phyloP scores from a whole-genome alignment of 2,113 vertebrate genomes.

The Chloroceryle aenea region DNA sequence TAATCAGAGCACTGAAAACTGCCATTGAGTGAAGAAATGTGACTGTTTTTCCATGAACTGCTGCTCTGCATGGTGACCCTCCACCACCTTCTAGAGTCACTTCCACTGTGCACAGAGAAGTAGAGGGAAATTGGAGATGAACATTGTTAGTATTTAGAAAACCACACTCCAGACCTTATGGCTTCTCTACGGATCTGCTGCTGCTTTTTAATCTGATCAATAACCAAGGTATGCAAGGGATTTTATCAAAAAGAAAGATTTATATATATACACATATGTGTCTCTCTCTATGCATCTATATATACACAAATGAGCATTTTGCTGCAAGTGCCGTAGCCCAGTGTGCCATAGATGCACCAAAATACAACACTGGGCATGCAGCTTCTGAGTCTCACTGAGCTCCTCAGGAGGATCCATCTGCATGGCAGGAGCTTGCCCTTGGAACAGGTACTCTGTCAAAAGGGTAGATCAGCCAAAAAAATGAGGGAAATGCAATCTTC shows the following conservation, averaged over 20 bases:
- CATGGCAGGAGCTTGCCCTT: background rate
- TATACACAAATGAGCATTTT: background rate
- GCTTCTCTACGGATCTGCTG: background rate
- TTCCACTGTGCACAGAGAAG: background rate
- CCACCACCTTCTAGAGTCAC: background rate
- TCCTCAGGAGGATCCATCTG: background rate
- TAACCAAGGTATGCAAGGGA: background rate
- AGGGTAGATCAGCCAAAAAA: background rate
- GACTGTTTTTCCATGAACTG: background rate
- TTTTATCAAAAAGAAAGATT: background rate
- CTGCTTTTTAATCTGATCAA: background rate
- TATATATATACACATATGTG: background rate
- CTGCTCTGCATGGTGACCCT: background rate
- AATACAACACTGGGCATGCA: background rate
- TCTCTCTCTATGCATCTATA: background rate
- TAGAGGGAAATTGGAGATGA: background rate
- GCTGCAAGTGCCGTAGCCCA: background rate
- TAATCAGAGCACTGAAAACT: background rate
- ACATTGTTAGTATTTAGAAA: background rate
- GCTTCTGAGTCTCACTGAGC: background rate
- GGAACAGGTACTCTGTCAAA: background rate
- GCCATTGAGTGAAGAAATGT: background rate
- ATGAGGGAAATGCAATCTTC: background rate
- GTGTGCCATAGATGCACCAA: background rate
- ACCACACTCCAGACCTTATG: background rate